Percentiles rank a stretch among this genome's conserved stretches.
Evolutionary conservation across 2,888 invertebrate genomes (phyloP).

Genomic region (Drosophila buzzatii): DNA sequence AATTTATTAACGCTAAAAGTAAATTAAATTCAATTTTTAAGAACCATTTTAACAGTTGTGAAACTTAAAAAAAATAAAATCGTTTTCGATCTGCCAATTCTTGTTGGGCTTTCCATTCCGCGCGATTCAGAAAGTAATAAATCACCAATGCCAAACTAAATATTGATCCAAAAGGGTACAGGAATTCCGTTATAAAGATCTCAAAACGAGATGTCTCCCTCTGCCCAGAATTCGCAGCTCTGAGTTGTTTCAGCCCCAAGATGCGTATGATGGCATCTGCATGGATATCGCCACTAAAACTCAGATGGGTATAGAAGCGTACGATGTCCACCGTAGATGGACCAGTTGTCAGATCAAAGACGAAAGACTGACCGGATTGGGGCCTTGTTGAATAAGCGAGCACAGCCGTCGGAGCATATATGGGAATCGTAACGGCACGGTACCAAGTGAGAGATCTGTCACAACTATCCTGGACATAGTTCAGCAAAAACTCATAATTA

Average conservation of each 20-base stretch:
- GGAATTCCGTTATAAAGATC: neutral
- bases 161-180: neutral
- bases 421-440: neutral
- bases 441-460: neutral
- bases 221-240: neutral
- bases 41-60: neutral
- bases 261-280: neutral
- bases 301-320: neutral
- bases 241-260: neutral
- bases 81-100: neutral
- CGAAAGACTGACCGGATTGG: neutral
- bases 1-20: neutral
- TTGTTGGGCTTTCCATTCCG: neutral
- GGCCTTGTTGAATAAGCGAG: neutral
- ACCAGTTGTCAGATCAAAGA: neutral
- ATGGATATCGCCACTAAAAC: neutral
- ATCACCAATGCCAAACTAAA: neutral
- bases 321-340: neutral
- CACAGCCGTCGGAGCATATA: neutral
- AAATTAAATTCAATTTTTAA: neutral
- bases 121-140: neutral
- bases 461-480: neutral
- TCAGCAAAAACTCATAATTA: neutral
- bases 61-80: constrained; percentile 1
- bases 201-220: too few species aligned